Conservation (phyloP, 92 coral and sea anemone genomes). For the Epizoanthus ramosus region DNA sequence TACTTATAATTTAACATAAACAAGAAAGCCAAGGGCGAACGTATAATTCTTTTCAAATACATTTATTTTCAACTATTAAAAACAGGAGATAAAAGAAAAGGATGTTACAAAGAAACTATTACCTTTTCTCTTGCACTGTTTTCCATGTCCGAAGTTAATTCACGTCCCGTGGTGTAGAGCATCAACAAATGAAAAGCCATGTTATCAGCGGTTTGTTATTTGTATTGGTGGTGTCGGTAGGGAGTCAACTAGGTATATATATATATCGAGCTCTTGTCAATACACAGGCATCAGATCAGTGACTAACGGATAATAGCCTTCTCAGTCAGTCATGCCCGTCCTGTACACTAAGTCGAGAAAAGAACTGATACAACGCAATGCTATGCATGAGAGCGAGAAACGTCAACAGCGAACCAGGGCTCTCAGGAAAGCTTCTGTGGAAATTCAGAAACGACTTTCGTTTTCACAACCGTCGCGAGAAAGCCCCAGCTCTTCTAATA, state of each 20-base stretch:
- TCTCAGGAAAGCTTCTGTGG: constrained; percentile 21
- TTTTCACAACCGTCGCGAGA: constrained; percentile 3
- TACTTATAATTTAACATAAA: too few species aligned
- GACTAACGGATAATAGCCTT: too few species aligned
- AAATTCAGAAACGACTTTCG: constrained; percentile 20
- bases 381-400: constrained; percentile 3
- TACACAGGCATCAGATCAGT: not conserved
- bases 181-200: not conserved
- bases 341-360: constrained; percentile 27
- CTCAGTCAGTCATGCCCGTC: constrained; percentile 25
- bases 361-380: not conserved
- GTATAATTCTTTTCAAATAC: too few species aligned
- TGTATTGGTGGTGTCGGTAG: not conserved
- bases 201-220: constrained; percentile 1
- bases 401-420: constrained; percentile 31
- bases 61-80: too few species aligned
- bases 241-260: not conserved
- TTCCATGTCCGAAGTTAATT: not conserved
- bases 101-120: not conserved
- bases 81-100: too few species aligned
- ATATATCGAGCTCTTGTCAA: not conserved
- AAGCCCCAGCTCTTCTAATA: not conserved
- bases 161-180: too few species aligned
- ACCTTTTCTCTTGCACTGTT: not conserved
- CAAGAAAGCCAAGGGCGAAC: too few species aligned